phyloP scores from a whole-genome alignment of 2,797 vertebrate species.

The Leptoclinus maculatus region DNA sequence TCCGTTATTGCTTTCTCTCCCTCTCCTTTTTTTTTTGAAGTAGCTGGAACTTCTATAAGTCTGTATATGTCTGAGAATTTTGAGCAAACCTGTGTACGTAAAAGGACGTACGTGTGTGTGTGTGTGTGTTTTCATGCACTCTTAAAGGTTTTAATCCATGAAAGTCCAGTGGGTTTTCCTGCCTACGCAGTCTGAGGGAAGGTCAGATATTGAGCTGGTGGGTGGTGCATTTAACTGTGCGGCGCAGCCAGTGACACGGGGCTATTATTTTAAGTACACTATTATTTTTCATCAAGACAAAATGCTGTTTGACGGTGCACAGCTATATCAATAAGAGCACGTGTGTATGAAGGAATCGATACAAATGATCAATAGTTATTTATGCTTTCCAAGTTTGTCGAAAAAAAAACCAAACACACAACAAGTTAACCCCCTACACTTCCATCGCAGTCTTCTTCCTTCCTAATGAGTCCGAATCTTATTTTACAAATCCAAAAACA shows the following conservation, averaged over 20 bases:
- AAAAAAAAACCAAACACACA: conserved; percentile 1
- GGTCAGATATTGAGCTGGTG: conserved; percentile 11
- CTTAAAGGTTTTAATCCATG: conserved; percentile 4
- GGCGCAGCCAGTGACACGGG: background rate
- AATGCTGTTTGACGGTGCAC: background rate
- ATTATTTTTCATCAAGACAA: conserved; percentile 30
- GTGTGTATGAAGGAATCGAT: background rate
- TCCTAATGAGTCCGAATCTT: conserved; percentile 12
- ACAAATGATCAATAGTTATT: background rate
- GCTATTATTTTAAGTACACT: conserved; percentile 32
- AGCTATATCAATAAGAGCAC: background rate
- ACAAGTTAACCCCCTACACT: background rate
- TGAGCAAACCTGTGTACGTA: background rate
- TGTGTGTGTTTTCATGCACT: conserved; percentile 3
- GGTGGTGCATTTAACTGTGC: conserved; percentile 24
- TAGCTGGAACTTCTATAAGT: background rate
- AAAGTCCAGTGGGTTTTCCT: background rate
- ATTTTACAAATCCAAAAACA: conserved; percentile 17
- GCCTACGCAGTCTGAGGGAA: conserved; percentile 2
- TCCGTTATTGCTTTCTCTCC: conserved; percentile 15
- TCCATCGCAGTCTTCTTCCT: background rate
- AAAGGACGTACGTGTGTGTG: background rate
- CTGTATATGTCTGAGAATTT: background rate
- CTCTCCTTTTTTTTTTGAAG: conserved; percentile 6
- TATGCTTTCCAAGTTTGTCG: background rate